These are phyloP conservation scores for Atractosteus spatula DNA, from an alignment of 2,113 vertebrate genomes.

Conservation along the genomic window DNA sequence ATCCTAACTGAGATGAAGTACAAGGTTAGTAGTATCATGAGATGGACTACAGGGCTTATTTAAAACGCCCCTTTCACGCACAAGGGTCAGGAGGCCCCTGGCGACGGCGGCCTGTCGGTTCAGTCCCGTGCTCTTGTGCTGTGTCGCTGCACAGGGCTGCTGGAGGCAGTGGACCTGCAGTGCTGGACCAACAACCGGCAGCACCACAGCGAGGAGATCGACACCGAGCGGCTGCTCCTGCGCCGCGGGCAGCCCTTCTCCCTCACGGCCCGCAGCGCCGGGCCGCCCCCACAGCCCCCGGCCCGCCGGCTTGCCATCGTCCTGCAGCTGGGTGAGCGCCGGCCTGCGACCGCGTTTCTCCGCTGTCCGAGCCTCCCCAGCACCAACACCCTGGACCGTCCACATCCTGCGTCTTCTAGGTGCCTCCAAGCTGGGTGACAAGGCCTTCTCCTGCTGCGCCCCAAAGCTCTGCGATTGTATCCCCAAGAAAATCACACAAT, in stretches of 20 bases:
- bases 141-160: conserved; percentile 34
- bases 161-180: conserved; percentile 55
- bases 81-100: no score
- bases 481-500: no score
- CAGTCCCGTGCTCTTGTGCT: not conserved
- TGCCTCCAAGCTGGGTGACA: no score
- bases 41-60: no score
- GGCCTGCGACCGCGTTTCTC: not conserved
- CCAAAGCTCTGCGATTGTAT: no score
- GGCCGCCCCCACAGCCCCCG: conserved; percentile 50
- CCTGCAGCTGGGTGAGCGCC: conserved; percentile 62
- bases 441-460: no score
- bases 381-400: no score
- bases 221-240: conserved; percentile 59
- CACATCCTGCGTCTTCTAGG: no score
- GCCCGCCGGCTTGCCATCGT: conserved; percentile 51
- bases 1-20: no score
- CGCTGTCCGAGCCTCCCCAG: not conserved
- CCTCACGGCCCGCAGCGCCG: conserved; percentile 59
- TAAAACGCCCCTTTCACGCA: no score
- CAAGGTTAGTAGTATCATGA: no score
- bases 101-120: no score
- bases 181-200: conserved; percentile 64
- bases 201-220: conserved; percentile 75
- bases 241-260: conserved; percentile 74